Percentiles rank a stretch among this genome's conserved stretches.
phyloP scores from a whole-genome alignment of 2,113 vertebrate genomes.

The Tragelaphus scriptus region DNA sequence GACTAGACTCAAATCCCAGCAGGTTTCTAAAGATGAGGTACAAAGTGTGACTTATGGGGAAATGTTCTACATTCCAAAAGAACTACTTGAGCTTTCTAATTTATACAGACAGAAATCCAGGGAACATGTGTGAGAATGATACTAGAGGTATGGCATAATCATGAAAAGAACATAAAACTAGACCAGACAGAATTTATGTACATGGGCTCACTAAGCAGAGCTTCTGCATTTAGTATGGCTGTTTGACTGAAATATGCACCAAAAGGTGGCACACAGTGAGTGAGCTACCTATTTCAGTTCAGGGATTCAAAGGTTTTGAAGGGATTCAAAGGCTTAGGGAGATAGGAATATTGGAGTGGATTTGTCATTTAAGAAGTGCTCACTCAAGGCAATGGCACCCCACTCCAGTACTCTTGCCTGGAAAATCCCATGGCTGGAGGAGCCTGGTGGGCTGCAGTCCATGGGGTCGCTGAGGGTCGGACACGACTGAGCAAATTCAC shows the following conservation, averaged over 20 bases:
- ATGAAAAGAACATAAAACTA: background rate
- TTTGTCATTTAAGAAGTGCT: background rate
- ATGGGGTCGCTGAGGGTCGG: too few relatives aligned
- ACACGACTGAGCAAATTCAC: too few relatives aligned
- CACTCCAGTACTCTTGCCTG: too few relatives aligned
- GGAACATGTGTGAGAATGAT: background rate
- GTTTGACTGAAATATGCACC: background rate
- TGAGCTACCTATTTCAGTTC: background rate
- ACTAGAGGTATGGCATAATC: background rate
- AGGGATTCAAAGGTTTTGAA: background rate
- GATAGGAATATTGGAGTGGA: background rate
- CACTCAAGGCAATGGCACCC: too few relatives aligned
- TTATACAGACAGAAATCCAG: background rate
- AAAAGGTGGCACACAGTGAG: background rate
- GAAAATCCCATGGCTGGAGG: too few relatives aligned
- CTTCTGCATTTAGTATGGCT: background rate
- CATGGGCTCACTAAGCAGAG: background rate
- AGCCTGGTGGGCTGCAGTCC: too few relatives aligned
- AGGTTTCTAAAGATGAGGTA: background rate
- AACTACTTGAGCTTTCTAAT: background rate
- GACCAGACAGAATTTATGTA: background rate
- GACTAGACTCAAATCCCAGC: background rate
- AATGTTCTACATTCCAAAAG: background rate
- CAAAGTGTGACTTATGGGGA: background rate
- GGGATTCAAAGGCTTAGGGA: background rate